Evolutionary conservation across 2,113 vertebrate species (phyloP).

Genomic region (Pristiophorus japonicus): DNA sequence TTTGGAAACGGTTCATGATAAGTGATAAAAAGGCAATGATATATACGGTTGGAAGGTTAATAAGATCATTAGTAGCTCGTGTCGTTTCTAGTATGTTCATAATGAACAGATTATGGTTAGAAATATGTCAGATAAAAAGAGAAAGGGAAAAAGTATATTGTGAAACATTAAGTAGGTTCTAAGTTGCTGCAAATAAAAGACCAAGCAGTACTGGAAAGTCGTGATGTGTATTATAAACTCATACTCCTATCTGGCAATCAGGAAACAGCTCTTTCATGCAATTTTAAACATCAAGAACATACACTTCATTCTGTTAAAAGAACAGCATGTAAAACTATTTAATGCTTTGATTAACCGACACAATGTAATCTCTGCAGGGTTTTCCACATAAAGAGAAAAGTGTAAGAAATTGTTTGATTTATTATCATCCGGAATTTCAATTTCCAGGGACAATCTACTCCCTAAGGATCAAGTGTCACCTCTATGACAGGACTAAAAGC

Average conservation of each 20-base stretch:
- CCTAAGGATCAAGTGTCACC: slow-evolving; percentile 40
- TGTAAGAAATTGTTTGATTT: slow-evolving; percentile 44
- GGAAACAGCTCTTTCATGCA: not conserved
- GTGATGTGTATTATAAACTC: not conserved
- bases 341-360: slow-evolving; percentile 44
- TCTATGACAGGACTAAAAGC: slow-evolving; percentile 40
- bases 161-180: not conserved
- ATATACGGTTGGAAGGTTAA: not conserved
- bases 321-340: slow-evolving; percentile 40
- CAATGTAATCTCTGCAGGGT: slow-evolving; percentile 40
- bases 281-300: slow-evolving; percentile 26
- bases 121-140: not conserved
- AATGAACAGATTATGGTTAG: not conserved
- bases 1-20: no score
- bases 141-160: not conserved
- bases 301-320: slow-evolving; percentile 2
- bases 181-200: not conserved
- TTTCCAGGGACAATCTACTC: slow-evolving; percentile 35
- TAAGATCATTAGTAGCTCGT: not conserved
- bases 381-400: slow-evolving; percentile 42
- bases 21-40: not conserved
- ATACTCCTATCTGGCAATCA: not conserved
- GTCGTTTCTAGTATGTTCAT: not conserved
- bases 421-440: slow-evolving; percentile 42
- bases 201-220: not conserved